Base-by-base conservation (phyloP, 2,113 vertebrate genomes). In the Felis chaus region DNA sequence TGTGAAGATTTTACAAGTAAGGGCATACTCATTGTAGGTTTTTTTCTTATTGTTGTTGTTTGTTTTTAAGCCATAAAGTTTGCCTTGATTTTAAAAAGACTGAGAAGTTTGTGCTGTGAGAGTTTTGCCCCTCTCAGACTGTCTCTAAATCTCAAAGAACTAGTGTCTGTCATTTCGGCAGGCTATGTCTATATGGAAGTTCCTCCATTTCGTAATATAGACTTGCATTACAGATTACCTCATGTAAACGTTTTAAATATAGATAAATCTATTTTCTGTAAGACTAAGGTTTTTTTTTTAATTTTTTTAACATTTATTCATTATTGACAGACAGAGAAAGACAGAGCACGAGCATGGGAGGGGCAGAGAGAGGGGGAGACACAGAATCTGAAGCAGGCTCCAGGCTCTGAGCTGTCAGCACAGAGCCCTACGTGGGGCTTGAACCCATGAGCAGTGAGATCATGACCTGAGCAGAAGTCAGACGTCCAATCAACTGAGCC, bases 41-140 rank as follows among this genome's bases (percentile, higher is more conserved):
- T 76, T 39, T 39, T 68, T 73, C 66, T 63, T 74, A 18, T 36
- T 61, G 18, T 41, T 86, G 53, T 39, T 55, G 25, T 78, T 69
- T 96, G 78, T 39, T 78, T 89, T 89, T 86, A 57, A 92, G 36
- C 18, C 19, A 11, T 84, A 50, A 2, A 23, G 8, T 69, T 91
- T 94, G 31, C 48, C 80, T 97, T 81, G n/a, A 82, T 78, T 95
- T 93, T 89, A 63, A 86, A 45, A 86, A 92, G 25, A 61, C 23
- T 0, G 10, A 41, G 1, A 57, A 63, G 8, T 78, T 94, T 73
- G n/a, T 85, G 45, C 36, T 94, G 4, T 63, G 57, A 27, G 5
- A 61, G 12, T 66, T 78, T 83, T 81, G 10, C 16, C 3, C 25
- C 31, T 36, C 3, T 66, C 19, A 74, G 7, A 86, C 2, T 76